A percentile compares a stretch with the other conserved stretches of the same genome.
Conservation (phyloP, 2,888 invertebrate genomes). For the Perizoma flavofasciatum region DNA sequence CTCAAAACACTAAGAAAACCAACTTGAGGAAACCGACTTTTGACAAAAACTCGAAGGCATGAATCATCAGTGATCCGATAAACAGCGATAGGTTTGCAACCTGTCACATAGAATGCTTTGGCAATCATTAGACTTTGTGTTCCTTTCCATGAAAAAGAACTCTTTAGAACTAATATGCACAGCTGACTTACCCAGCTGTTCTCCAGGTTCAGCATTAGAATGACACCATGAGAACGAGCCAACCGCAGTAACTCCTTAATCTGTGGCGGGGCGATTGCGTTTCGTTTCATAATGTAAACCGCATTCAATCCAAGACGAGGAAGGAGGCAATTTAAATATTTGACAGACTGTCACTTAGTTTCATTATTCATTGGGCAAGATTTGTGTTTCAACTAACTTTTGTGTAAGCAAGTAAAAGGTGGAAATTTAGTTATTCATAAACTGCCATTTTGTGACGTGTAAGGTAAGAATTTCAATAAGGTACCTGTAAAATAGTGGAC, state of each 20-base stretch:
- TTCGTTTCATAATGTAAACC: conserved; percentile 64
- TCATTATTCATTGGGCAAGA: conserved; percentile 34
- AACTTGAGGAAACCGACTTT: no score
- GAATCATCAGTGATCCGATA: no score
- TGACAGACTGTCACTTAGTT: conserved; percentile 58
- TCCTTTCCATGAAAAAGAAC: background rate
- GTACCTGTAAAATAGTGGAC: no score
- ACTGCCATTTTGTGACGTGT: no score
- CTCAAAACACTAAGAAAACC: no score
- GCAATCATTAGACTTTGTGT: no score
- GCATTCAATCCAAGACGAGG: conserved; percentile 74
- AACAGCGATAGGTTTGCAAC: no score
- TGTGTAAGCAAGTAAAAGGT: no score
- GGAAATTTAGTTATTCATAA: no score
- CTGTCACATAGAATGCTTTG: no score
- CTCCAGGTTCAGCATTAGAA: background rate
- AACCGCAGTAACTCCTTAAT: conserved; percentile 25
- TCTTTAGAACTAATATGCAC: background rate
- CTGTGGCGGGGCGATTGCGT: conserved; percentile 49
- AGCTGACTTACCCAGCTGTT: conserved; percentile 17
- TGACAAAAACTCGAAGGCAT: no score
- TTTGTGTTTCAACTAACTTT: conserved; percentile 9
- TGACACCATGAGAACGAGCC: conserved; percentile 37
- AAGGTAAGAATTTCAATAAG: no score
- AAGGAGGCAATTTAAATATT: conserved; percentile 75